Evolutionary conservation across 2,113 vertebrate species (phyloP).

Genomic region (Megaceryle maxima): DNA sequence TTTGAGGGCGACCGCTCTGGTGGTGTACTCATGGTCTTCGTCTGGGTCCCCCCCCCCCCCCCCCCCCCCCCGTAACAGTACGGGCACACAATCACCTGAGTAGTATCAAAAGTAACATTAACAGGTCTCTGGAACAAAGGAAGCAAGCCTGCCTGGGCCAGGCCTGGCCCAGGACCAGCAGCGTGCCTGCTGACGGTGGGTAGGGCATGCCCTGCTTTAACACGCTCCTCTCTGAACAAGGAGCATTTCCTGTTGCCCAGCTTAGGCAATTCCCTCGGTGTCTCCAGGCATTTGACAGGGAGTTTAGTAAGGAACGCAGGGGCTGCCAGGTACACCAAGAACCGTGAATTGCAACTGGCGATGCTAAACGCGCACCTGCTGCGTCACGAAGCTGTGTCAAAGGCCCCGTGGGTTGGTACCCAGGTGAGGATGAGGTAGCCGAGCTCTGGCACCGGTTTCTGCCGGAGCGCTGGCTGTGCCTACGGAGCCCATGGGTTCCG

Average conservation of each 20-base stretch:
- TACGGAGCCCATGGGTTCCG: accelerated
- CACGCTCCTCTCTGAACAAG: accelerated
- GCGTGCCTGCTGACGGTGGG: accelerated
- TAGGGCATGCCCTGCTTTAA: not conserved
- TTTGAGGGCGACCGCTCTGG: too few species aligned
- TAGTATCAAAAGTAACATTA: not conserved
- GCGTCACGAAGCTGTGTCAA: accelerated
- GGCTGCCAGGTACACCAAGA: not conserved
- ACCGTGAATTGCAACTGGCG: not conserved
- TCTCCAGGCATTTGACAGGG: accelerated
- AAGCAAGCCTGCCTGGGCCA: not conserved
- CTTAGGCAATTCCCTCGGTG: accelerated
- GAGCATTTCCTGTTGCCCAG: accelerated
- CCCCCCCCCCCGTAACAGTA: accelerated
- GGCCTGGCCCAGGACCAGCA: not conserved
- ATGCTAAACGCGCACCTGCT: accelerated
- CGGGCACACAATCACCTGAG: not conserved
- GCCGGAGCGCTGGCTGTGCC: not conserved
- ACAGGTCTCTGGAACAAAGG: accelerated
- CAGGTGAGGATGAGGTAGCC: not conserved
- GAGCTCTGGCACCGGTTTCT: not conserved
- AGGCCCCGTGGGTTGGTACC: accelerated
- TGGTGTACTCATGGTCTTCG: too few species aligned
- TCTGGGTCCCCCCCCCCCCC: too few species aligned
- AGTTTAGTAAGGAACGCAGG: not conserved